Conservation (phyloP, 2,113 vertebrate species). For the Semnornis frantzii region DNA sequence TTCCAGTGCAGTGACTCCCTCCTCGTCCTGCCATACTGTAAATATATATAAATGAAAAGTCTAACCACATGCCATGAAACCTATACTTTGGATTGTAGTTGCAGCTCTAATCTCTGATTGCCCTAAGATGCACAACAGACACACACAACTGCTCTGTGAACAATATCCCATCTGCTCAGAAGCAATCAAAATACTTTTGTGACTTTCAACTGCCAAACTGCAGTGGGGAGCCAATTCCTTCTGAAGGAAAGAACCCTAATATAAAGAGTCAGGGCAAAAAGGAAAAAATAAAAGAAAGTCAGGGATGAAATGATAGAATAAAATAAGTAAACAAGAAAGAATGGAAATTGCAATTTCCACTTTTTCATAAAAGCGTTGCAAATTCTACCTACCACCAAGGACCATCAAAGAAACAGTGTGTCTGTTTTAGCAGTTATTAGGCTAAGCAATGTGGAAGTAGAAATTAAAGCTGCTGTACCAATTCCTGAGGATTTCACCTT, state of each 20-base stretch:
- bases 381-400: not conserved
- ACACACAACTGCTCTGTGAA: not conserved
- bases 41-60: not conserved
- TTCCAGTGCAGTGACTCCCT: not conserved
- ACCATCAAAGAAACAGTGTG: not conserved
- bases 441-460: not conserved
- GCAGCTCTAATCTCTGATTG: not conserved
- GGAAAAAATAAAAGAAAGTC: not conserved
- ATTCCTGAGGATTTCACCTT: not conserved
- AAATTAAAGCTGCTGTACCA: not conserved
- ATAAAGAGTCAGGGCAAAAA: not conserved
- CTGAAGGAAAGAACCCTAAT: not conserved
- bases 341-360: not conserved
- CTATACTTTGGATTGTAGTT: not conserved
- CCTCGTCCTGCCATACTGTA: not conserved
- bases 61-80: not conserved
- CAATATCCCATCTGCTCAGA: not conserved
- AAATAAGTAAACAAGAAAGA: not conserved
- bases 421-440: not conserved
- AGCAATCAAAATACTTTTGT: not conserved
- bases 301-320: not conserved
- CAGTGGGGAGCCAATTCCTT: not conserved
- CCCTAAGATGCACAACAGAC: not conserved
- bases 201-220: not conserved
- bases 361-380: not conserved